Conservation (phyloP, 2,113 vertebrate genomes). For the Struthio camelus region DNA sequence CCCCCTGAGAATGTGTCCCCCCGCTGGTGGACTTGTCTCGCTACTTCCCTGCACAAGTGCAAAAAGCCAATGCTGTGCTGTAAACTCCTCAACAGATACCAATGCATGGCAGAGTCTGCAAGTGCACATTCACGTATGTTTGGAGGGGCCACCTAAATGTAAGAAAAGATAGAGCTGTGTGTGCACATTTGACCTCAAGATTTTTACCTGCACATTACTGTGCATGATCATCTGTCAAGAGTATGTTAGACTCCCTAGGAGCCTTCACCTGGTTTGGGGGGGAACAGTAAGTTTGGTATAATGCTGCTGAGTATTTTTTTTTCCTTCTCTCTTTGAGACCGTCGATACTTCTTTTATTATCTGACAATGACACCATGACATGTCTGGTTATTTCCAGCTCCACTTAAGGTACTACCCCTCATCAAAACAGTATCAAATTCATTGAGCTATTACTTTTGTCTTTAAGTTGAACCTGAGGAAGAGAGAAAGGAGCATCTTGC, state of each 20-base stretch:
- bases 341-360: neutral
- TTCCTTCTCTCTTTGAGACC: neutral
- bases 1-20: neutral
- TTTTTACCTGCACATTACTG: neutral
- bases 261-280: neutral
- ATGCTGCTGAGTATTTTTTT: neutral
- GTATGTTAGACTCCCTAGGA: neutral
- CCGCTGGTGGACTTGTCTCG: neutral
- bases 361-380: neutral
- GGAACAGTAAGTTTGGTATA: neutral
- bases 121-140: neutral
- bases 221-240: neutral
- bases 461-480: constrained; percentile 5
- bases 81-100: neutral
- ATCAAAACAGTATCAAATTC: neutral
- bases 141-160: neutral
- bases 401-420: neutral
- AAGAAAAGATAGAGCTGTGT: neutral
- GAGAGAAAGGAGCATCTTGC: neutral
- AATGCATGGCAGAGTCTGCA: neutral
- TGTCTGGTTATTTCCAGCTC: neutral
- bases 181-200: neutral
- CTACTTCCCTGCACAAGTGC: neutral
- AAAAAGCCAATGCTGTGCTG: neutral
- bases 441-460: neutral